Evolutionary conservation across 2,888 invertebrate genomes (phyloP), one percentile per base, ranked within the genome.

Genomic region (Dynastes hyllus): DNA sequence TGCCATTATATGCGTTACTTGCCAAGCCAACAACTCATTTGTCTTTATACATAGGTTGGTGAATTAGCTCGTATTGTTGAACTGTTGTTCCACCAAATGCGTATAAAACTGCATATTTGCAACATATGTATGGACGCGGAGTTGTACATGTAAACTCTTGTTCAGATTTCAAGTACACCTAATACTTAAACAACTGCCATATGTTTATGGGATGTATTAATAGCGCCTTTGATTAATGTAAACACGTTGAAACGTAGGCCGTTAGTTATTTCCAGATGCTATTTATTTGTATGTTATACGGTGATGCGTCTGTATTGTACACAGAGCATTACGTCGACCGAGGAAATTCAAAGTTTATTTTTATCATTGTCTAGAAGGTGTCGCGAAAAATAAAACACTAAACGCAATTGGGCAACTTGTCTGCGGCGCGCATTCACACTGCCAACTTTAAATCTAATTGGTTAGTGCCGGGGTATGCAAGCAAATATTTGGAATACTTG

Each of bases 141-240:
- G 5, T 1, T 37, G 22, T 27, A 27, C 66, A 13, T 32, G 9
- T 27, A 51, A 51, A 69, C 51, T 27, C 40, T n/a, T 22, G 16
- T 45, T 69, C 51, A 50, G 13, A 50, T 69, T 69, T 69, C 40
- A 51, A 50, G 22, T 22, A 29, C 51, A 69, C 50, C 27, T 1
- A 51, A 69, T 69, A 69, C 51, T 51, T 50, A 69, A 69, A 29
- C 51, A 69, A 69, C 69, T 29, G 51, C 69, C 51, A 51, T 69
- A 51, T 69, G 69, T 69, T 69, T 69, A 69, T 29, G 27, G 51
- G 13, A 51, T 51, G 22, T 69, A 69, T 69, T 69, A 69, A 69
- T 69, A 69, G 69, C 69, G 69, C 51, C 69, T 69, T 69, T 69
- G 69, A 69, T 69, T 69, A 69, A 51, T 69, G 69, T 69, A 69